Evolutionary conservation across 2,113 vertebrate genomes (phyloP).

Genomic region (Scortum barcoo): DNA sequence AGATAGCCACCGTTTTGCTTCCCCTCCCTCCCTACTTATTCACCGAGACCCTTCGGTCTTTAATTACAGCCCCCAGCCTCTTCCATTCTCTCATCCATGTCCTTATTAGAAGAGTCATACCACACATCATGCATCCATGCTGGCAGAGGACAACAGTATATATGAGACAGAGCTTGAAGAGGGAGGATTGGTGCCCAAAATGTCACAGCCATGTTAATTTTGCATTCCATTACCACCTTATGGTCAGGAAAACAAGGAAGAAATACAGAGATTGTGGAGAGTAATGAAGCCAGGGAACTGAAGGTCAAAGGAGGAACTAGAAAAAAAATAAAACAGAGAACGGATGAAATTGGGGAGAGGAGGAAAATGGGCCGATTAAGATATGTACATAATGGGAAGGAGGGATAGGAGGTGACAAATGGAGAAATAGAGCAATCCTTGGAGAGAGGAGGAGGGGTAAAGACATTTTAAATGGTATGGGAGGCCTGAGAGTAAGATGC

Average conservation of each 20-base stretch:
- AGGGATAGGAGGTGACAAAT: slow-evolving; percentile 67
- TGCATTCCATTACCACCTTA: slow-evolving; percentile 71
- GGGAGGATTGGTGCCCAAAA: slow-evolving; percentile 51
- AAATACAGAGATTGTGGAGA: slow-evolving; percentile 49
- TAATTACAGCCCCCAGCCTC: slow-evolving; percentile 79
- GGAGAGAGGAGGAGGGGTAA: slow-evolving; percentile 61
- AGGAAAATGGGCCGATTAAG: slow-evolving; percentile 60
- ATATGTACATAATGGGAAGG: slow-evolving; percentile 67
- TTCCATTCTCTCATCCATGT: slow-evolving; percentile 69
- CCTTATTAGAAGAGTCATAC: slow-evolving; percentile 72
- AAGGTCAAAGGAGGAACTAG: slow-evolving; percentile 67
- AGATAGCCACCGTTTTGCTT: slow-evolving; percentile 67
- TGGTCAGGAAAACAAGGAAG: slow-evolving; percentile 54
- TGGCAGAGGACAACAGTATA: slow-evolving; percentile 49
- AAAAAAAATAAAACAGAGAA: slow-evolving; percentile 16
- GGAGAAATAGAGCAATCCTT: slow-evolving; percentile 58
- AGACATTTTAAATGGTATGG: slow-evolving; percentile 71
- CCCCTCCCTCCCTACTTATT: slow-evolving; percentile 65
- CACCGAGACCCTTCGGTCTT: slow-evolving; percentile 70
- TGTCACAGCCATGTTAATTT: slow-evolving; percentile 77
- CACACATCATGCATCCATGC: slow-evolving; percentile 65
- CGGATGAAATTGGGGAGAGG: slow-evolving; percentile 35
- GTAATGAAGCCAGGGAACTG: slow-evolving; percentile 62
- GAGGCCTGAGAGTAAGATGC: slow-evolving; percentile 53
- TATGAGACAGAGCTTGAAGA: slow-evolving; percentile 30